Percentiles rank a stretch among this genome's conserved stretches.
Evolutionary conservation across 37 sponge, comb jelly and placozoan genomes (phyloP).

Genomic region (Diacarnus erythraeanus): DNA sequence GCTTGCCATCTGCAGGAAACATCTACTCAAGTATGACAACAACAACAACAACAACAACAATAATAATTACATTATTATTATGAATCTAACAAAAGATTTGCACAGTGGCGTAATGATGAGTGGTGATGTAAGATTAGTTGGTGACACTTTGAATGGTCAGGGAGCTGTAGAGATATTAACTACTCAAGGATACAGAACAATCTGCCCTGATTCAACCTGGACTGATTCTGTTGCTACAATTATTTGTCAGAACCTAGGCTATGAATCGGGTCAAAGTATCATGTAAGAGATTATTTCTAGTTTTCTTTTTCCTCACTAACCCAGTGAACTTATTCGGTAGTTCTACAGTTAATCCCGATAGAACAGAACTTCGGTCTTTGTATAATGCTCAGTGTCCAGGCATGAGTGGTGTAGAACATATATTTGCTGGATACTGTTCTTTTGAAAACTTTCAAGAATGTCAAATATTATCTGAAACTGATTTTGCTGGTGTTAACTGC

Average conservation of each 20-base stretch:
- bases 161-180: conserved; percentile 46
- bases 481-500: neutral
- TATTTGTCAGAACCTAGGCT: conserved; percentile 23
- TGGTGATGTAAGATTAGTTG: conserved; percentile 34
- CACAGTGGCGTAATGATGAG: neutral
- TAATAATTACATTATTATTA: no score
- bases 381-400: neutral
- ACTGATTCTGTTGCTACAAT: conserved; percentile 4
- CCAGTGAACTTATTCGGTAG: no score
- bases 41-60: no score
- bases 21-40: neutral
- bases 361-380: neutral
- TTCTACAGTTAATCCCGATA: neutral
- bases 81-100: neutral
- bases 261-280: neutral
- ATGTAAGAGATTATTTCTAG: neutral
- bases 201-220: conserved; percentile 38
- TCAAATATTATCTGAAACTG: neutral
- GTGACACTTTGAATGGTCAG: conserved; percentile 10
- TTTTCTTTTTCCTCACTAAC: neutral
- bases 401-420: neutral
- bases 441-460: neutral
- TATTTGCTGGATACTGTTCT: neutral
- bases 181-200: conserved; percentile 6
- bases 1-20: neutral